Base-by-base conservation (phyloP, 2,113 vertebrate species). In the Megalops atlanticus region DNA sequence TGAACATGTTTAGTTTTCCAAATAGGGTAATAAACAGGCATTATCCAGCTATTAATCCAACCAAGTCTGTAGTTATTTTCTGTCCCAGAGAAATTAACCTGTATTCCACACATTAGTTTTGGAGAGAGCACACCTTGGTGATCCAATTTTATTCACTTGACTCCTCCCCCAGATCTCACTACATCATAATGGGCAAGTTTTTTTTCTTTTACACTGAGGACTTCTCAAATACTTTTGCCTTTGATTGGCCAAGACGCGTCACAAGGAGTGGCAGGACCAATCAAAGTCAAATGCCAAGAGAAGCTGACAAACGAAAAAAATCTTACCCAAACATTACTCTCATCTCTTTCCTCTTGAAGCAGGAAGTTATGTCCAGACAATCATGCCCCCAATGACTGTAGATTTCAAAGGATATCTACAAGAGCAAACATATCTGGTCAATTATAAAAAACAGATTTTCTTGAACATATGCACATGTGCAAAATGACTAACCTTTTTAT, bases 61-160 rank as follows among this genome's bases (percentile, higher is more conserved):
- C 74, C 77, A 58, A 74, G 11, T 81, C 36, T 82, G 41, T 71
- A 43, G 54, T 80, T 80, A 76, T 73, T 47, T 43, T 40, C 64
- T 88, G 89, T 85, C 91, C 89, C 78, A 72, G 58, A 73, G 14
- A 5, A 52, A 31, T n/a, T 35, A 27, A 38, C 33, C 31, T 72
- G 75, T 72, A 86, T 86, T 43, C 91, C 90, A 35, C 41, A 45
- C 80, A 64, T 39, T 4, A 81, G 80, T 76, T 82, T 54, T 78
- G 83, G 3, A 83, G 76, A 7, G 24, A 45, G 11, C 39, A 21
- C 15, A 21, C 33, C 47, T 47, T 15, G 64, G 45, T 52, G 8
- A 16, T 39, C 21, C 11, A 16, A 7, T 54, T 27, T 80, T 52
- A 52, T 35, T 38, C 27, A 45, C 15, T 40, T 10, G 35, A 36